Conservation (phyloP, 1,140 invertebrate species). For the Psix sp. region DNA sequence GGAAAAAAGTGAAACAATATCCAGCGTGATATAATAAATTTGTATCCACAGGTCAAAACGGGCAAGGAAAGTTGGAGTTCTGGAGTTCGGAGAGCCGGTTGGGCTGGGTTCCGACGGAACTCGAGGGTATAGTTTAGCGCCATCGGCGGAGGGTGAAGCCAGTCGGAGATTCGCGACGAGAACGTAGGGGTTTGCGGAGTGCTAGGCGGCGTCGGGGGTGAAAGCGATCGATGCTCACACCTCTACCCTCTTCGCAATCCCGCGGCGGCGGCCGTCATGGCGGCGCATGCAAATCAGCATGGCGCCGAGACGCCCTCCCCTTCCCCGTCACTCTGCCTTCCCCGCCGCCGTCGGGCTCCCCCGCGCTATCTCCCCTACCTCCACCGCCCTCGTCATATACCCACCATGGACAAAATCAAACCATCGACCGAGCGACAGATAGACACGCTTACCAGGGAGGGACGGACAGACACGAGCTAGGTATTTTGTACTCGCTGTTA, state of each 20-base stretch:
- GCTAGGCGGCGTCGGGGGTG: constrained; percentile 54
- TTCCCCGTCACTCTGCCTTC: constrained; percentile 23
- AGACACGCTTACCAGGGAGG: constrained; percentile 57
- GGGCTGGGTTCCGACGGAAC: constrained; percentile 62
- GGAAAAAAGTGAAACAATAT: constrained; percentile 24
- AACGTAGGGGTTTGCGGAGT: constrained; percentile 24
- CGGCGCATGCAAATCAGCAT: constrained; percentile 78
- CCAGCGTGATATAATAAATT: constrained; percentile 41
- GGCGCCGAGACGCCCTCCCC: constrained; percentile 76
- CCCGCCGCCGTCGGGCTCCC: constrained; percentile 19
- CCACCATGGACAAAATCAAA: constrained; percentile 71
- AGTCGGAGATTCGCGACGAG: constrained; percentile 36
- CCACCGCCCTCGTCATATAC: constrained; percentile 55
- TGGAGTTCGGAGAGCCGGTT: constrained; percentile 61
- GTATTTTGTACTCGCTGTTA: constrained; percentile 68
- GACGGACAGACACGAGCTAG: constrained; percentile 66
- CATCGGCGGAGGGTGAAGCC: constrained; percentile 44
- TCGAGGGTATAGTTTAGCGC: constrained; percentile 51
- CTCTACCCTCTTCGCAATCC: constrained; percentile 65
- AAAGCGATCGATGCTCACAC: constrained; percentile 75
- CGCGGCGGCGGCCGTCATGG: constrained; percentile 73
- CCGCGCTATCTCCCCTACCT: constrained; percentile 6
- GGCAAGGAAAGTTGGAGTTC: constrained; percentile 56
- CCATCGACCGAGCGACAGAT: constrained; percentile 72
- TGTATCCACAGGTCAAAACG: constrained; percentile 51